These are phyloP conservation scores for Synergus itoensis DNA, from an alignment of 2,888 invertebrate genomes.

Conservation along the genomic window DNA sequence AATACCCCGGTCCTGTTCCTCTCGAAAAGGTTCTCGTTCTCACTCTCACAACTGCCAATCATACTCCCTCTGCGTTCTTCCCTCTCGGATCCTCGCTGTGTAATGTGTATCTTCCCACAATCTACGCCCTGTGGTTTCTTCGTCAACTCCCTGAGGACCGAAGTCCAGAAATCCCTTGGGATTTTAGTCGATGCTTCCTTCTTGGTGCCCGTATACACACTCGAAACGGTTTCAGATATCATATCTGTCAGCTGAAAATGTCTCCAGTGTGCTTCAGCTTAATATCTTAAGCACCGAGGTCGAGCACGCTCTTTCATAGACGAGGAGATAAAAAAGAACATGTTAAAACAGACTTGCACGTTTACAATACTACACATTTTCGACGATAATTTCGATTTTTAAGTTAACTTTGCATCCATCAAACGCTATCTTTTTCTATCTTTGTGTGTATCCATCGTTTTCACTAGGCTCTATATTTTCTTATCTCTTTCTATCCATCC, in stretches of 20 bases:
- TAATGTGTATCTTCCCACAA: constrained; percentile 45
- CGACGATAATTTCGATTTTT: background rate
- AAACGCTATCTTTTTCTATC: no score
- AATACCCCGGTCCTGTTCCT: background rate
- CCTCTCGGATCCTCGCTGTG: constrained; percentile 16
- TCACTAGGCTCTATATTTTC: no score
- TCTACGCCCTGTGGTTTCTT: constrained; percentile 51
- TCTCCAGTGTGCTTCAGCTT: constrained; percentile 22
- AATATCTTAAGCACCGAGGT: constrained; percentile 26
- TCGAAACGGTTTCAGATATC: constrained; percentile 52
- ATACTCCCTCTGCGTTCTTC: background rate
- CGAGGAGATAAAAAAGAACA: constrained; percentile 23
- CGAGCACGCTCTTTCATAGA: constrained; percentile 24
- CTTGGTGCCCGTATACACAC: constrained; percentile 42
- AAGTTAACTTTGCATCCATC: no score
- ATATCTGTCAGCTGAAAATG: constrained; percentile 38
- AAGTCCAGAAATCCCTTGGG: constrained; percentile 45
- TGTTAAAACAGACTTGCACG: background rate
- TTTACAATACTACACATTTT: background rate
- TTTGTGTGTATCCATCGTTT: no score
- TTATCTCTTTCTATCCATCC: no score
- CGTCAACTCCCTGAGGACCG: constrained; percentile 28
- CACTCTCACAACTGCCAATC: background rate
- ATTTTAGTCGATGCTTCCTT: constrained; percentile 47
- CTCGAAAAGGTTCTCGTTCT: background rate